Evolutionary conservation across 2,888 invertebrate species (phyloP).

Genomic region (Stenchaetothrips biformis): DNA sequence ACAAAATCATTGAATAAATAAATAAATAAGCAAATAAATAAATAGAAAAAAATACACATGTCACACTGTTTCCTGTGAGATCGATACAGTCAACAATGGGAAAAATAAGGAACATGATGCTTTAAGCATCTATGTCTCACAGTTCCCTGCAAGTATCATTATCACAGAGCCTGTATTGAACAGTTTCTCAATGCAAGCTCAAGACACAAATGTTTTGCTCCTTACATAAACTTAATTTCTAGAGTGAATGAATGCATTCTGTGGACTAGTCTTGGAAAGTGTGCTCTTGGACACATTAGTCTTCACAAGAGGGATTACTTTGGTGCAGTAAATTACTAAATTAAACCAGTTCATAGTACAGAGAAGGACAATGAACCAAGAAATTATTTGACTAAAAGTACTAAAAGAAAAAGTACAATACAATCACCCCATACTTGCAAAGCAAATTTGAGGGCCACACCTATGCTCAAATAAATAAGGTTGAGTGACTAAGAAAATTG

Average conservation of each 20-base stretch:
- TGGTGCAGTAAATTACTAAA: constrained; percentile 11
- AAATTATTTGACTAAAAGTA: neutral
- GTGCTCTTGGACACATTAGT: neutral
- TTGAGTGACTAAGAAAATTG: neutral
- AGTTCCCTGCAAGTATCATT: neutral
- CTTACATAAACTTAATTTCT: neutral
- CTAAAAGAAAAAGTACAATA: constrained; percentile 1
- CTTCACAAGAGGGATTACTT: constrained; percentile 19
- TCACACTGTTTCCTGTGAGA: neutral
- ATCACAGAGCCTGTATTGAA: constrained; percentile 1
- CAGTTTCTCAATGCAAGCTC: neutral
- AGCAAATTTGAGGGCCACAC: neutral
- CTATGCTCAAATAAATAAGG: neutral
- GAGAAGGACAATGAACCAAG: too few species aligned
- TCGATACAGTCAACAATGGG: neutral
- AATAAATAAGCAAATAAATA: constrained; percentile 15
- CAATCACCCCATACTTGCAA: neutral
- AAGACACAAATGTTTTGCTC: constrained; percentile 10
- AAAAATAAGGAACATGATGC: neutral
- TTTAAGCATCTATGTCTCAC: neutral
- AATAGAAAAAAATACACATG: neutral
- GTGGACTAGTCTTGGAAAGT: constrained; percentile 14
- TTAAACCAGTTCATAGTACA: neutral
- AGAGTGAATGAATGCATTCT: constrained; percentile 18
- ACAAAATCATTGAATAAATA: neutral